phyloP scores from a whole-genome alignment of 2,888 invertebrate species.

The Drymonia ruficornis region DNA sequence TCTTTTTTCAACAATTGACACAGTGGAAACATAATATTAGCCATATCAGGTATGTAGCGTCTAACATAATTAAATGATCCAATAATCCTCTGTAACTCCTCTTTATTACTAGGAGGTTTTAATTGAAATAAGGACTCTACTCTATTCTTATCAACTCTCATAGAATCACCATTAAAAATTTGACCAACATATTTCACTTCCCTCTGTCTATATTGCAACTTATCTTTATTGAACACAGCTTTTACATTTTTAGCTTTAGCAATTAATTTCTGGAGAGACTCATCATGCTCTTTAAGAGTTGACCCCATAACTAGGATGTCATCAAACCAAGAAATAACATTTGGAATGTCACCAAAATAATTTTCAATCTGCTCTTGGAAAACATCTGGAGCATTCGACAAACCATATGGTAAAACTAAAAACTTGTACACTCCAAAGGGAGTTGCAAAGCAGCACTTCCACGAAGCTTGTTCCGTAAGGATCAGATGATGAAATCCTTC shows the following conservation, averaged over 20 bases:
- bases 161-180: not conserved
- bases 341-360: too few relatives aligned
- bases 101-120: not conserved
- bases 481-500: conserved; percentile 25
- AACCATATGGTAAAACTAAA: conserved; percentile 13
- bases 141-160: not conserved
- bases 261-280: not conserved
- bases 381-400: not conserved
- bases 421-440: conserved; percentile 5
- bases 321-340: not conserved
- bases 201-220: not conserved
- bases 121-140: not conserved
- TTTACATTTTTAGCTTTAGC: not conserved
- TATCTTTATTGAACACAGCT: not conserved
- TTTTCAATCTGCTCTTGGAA: conserved; percentile 1
- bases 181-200: conserved; percentile 4
- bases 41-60: not conserved
- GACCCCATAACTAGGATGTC: not conserved
- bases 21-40: not conserved
- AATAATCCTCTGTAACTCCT: not conserved
- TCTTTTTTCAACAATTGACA: not conserved
- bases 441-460: conserved; percentile 21
- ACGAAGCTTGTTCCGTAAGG: conserved; percentile 16
- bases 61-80: conserved; percentile 2
- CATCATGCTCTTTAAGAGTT: not conserved